These are phyloP conservation scores for Gnatocerus cornutus DNA, from an alignment of 2,888 invertebrate genomes.

Conservation along the genomic window DNA sequence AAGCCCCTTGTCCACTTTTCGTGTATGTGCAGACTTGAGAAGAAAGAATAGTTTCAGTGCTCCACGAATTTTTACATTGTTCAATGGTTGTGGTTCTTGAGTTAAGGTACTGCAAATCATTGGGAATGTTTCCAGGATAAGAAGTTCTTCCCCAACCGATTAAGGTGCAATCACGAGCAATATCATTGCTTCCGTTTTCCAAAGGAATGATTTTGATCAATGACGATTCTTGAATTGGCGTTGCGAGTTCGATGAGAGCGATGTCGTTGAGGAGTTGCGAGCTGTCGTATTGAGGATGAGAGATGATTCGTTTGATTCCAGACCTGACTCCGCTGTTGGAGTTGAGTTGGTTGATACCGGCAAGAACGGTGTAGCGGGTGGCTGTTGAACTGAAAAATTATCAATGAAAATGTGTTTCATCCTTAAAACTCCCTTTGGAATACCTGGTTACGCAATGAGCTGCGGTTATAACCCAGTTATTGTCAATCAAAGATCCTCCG, in stretches of 20 bases:
- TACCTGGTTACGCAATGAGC: slow-evolving; percentile 73
- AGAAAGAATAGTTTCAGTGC: slow-evolving; percentile 1
- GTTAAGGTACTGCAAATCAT: slow-evolving; percentile 74
- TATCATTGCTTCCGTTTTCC: slow-evolving; percentile 65
- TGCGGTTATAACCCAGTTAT: slow-evolving; percentile 70
- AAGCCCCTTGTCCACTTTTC: slow-evolving; percentile 75
- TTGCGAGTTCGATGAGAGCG: slow-evolving; percentile 69
- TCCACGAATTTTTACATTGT: slow-evolving; percentile 8
- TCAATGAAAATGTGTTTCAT: no score
- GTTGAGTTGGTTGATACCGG: slow-evolving; percentile 72
- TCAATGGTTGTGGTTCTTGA: slow-evolving; percentile 67
- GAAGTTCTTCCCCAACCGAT: slow-evolving; percentile 67
- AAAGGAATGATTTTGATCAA: slow-evolving; percentile 68
- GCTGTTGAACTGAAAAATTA: not conserved
- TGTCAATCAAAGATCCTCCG: slow-evolving; percentile 72
- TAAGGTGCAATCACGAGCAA: slow-evolving; percentile 64
- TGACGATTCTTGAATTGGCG: slow-evolving; percentile 64
- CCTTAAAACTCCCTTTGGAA: no score
- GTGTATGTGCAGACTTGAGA: slow-evolving; percentile 75
- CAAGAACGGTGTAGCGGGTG: slow-evolving; percentile 66
- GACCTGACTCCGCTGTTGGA: slow-evolving; percentile 71
- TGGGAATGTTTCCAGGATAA: slow-evolving; percentile 74
- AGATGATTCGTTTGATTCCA: slow-evolving; percentile 66
- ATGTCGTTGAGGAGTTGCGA: slow-evolving; percentile 68
- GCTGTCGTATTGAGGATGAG: slow-evolving; percentile 71